phyloP scores from a whole-genome alignment of 2,797 vertebrate species.

The Gadopsis bispinosus region DNA sequence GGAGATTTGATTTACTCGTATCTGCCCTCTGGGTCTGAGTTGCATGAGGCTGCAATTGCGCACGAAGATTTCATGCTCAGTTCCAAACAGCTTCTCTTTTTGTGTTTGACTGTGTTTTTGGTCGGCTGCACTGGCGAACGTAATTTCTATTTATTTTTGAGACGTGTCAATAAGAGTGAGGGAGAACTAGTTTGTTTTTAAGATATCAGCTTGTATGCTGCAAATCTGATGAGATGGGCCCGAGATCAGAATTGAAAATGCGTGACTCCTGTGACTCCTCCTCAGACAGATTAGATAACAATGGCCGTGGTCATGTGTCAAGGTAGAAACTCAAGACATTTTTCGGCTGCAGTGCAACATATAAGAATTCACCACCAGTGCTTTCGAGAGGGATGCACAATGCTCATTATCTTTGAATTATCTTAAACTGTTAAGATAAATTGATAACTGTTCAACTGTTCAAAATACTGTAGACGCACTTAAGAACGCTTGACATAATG shows the following conservation, averaged over 20 bases:
- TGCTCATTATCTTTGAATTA: not conserved
- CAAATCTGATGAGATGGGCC: not conserved
- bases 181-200: not conserved
- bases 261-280: not conserved
- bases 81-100: constrained; percentile 34
- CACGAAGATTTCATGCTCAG: constrained; percentile 30
- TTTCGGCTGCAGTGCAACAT: not conserved
- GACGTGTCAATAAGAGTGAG: constrained; percentile 7
- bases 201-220: not conserved
- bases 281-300: not conserved
- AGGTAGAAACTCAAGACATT: not conserved
- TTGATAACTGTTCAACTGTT: not conserved
- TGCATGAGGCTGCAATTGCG: constrained; percentile 49
- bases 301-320: not conserved
- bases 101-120: not conserved
- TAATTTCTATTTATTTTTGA: constrained; percentile 13
- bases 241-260: constrained; percentile 8
- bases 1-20: constrained; percentile 69
- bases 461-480: not conserved
- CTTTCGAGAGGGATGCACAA: not conserved
- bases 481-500: too few species aligned
- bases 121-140: not conserved
- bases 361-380: not conserved
- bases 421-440: too few species aligned
- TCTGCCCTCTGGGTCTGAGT: constrained; percentile 55